These are phyloP conservation scores for Gracilinanus agilis DNA, from an alignment of 2,113 vertebrate species.

Conservation along the genomic window DNA sequence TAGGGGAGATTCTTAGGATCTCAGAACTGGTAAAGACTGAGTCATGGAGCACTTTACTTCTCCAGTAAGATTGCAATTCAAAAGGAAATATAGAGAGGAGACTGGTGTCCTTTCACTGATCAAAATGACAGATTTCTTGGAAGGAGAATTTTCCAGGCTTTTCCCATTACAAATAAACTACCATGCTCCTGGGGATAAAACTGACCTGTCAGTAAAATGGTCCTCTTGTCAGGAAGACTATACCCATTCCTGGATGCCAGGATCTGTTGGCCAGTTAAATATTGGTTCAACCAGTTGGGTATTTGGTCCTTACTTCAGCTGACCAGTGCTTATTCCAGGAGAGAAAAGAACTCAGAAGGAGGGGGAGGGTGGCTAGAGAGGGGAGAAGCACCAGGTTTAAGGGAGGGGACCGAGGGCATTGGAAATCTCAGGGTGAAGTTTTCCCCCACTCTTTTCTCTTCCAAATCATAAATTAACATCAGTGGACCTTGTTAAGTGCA, in stretches of 20 bases:
- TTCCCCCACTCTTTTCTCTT: conserved; percentile 48
- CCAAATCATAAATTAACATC: conserved; percentile 84
- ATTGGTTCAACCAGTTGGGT: background rate
- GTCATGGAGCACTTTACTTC: background rate
- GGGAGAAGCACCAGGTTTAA: background rate
- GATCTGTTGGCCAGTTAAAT: conserved; percentile 15
- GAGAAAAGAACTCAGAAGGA: background rate
- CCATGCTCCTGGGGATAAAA: background rate
- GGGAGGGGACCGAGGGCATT: background rate
- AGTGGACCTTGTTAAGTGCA: conserved; percentile 89
- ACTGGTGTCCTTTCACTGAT: background rate
- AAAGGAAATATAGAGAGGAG: background rate
- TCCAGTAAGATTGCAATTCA: background rate
- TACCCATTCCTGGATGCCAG: conserved; percentile 24
- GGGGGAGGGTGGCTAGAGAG: conserved; percentile 6
- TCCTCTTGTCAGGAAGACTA: conserved; percentile 13
- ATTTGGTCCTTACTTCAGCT: conserved; percentile 27
- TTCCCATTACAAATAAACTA: background rate
- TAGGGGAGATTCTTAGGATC: background rate
- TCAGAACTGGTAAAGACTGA: background rate
- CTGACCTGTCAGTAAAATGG: conserved; percentile 9
- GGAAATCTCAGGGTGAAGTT: conserved; percentile 41
- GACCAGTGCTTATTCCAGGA: conserved; percentile 51
- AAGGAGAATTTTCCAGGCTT: background rate
- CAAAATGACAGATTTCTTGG: background rate